phyloP scores from a whole-genome alignment of 2,113 vertebrate genomes.

The Fulica atra region DNA sequence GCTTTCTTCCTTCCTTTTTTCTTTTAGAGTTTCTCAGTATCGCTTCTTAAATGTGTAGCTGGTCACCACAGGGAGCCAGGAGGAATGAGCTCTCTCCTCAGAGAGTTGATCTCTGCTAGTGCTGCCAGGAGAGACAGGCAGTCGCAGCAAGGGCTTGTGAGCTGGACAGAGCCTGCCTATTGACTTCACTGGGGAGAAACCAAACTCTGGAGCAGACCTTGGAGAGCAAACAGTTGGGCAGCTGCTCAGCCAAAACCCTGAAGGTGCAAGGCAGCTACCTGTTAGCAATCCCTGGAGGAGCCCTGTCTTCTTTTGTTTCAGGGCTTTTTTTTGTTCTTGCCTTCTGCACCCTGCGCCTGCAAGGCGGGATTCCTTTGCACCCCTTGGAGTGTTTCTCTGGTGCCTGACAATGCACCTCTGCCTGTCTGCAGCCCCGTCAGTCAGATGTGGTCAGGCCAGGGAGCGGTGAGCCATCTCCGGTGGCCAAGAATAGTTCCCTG shows the following conservation, averaged over 20 bases:
- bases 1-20: background rate
- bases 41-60: background rate
- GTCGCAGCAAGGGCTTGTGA: fast-evolving
- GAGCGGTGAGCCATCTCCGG: fast-evolving
- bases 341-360: background rate
- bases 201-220: background rate
- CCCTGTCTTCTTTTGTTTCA: background rate
- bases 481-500: background rate
- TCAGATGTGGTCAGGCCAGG: background rate
- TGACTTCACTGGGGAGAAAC: background rate
- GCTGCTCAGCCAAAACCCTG: background rate
- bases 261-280: background rate
- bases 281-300: background rate
- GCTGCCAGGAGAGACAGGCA: background rate
- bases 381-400: background rate
- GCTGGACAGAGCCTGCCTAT: background rate
- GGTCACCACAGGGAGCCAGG: background rate
- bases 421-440: background rate
- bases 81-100: background rate
- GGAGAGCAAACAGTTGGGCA: background rate
- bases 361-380: background rate
- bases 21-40: background rate
- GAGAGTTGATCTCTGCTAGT: background rate
- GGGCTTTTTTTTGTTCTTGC: background rate
- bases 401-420: background rate